Conservation (phyloP, 2,797 vertebrate species). For the Aldrovandia affinis region DNA sequence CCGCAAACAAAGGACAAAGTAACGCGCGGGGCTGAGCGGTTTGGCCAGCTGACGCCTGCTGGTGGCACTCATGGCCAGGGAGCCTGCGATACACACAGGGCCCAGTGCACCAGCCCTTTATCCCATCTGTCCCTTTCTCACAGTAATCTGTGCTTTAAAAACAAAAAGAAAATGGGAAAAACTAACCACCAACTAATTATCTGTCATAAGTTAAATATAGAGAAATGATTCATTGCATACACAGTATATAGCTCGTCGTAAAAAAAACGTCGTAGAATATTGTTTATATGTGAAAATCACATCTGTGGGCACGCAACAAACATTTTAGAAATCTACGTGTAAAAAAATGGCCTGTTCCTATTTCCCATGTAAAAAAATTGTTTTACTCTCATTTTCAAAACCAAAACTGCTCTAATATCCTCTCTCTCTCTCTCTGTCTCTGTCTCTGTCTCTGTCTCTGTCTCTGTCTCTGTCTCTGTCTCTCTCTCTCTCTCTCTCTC, state of each 20-base stretch:
- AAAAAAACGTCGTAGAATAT: too few species aligned
- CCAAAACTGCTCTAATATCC: constrained; percentile 10
- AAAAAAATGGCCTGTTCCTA: too few species aligned
- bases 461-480: neutral
- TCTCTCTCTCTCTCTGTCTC: neutral
- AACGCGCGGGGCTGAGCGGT: neutral
- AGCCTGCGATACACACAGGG: neutral
- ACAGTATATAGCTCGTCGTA: too few species aligned
- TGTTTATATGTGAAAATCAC: too few species aligned
- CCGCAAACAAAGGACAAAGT: neutral
- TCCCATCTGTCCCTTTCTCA: neutral
- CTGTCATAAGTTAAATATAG: neutral
- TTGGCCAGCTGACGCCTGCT: neutral
- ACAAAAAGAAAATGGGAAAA: neutral
- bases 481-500: neutral
- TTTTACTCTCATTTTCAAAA: neutral
- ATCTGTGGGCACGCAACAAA: too few species aligned
- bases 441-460: neutral
- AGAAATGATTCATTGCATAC: neutral
- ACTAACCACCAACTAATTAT: neutral
- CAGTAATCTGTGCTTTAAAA: neutral
- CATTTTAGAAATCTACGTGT: too few species aligned
- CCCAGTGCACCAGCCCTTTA: neutral
- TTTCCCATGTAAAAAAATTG: neutral
- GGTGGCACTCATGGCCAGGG: neutral